These are phyloP conservation scores for Cataglyphis livida DNA, from an alignment of 2,888 invertebrate genomes.

Conservation along the genomic window DNA sequence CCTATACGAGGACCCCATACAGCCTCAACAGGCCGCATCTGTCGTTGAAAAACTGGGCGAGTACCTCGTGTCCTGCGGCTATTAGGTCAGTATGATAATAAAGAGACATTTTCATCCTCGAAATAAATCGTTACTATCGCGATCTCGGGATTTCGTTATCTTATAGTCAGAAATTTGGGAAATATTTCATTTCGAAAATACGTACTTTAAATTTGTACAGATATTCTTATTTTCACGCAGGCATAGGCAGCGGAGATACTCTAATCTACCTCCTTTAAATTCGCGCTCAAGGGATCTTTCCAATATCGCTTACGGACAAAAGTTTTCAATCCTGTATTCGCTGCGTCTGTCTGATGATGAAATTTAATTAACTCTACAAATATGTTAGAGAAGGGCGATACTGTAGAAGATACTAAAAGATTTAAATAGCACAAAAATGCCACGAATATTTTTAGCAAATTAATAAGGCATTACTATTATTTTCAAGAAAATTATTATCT, in stretches of 20 bases:
- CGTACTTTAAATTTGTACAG: not conserved
- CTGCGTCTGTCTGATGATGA: not conserved
- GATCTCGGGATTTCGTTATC: not conserved
- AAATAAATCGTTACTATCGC: not conserved
- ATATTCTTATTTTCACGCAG: not conserved
- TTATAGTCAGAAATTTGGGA: not conserved
- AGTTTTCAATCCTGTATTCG: not conserved
- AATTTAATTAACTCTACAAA: constrained; percentile 5
- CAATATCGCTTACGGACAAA: not conserved
- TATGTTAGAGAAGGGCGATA: not conserved
- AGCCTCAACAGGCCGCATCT: constrained; percentile 98
- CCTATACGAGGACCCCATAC: constrained; percentile 98
- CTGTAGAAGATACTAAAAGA: not conserved
- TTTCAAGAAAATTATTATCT: not conserved
- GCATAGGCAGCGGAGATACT: not conserved
- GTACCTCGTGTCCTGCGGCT: constrained; percentile 98
- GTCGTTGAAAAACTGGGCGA: constrained; percentile 99
- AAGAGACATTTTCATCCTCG: not conserved
- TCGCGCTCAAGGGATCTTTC: not conserved
- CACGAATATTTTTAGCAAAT: not conserved
- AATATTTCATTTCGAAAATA: not conserved
- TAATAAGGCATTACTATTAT: not conserved
- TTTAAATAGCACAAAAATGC: not conserved
- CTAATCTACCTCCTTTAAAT: not conserved
- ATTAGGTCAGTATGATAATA: constrained; percentile 88